Evolutionary conservation across 23 tunicate species (phyloP).

Genomic region (Diplosoma virens): DNA sequence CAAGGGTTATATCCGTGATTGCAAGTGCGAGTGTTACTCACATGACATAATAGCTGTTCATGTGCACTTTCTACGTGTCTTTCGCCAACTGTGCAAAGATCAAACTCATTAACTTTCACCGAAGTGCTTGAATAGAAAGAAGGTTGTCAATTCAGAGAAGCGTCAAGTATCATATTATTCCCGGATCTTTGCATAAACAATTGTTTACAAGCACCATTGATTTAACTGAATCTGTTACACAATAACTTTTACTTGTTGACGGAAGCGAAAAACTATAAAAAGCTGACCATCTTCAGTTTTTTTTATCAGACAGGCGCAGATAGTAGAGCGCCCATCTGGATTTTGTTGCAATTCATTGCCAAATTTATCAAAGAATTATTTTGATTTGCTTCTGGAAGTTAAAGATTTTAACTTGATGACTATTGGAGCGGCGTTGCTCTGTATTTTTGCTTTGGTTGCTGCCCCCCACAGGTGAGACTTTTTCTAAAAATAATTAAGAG

Average conservation of each 20-base stretch:
- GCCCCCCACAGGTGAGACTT: conserved; percentile 65
- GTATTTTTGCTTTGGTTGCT: conserved; percentile 79
- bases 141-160: not conserved
- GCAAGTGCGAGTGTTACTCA: not conserved
- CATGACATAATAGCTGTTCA: not conserved
- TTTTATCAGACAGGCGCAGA: conserved; percentile 22
- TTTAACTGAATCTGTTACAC: no score
- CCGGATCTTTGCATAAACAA: no score
- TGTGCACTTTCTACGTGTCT: not conserved
- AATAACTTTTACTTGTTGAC: no score
- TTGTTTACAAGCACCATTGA: no score
- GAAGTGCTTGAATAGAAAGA: not conserved
- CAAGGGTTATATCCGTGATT: not conserved
- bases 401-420: conserved; percentile 32
- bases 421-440: conserved; percentile 78
- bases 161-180: not conserved
- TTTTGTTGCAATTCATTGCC: not conserved
- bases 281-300: no score
- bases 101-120: not conserved
- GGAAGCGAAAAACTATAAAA: no score
- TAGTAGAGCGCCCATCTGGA: not conserved
- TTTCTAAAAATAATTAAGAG: not conserved
- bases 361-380: not conserved
- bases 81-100: not conserved
- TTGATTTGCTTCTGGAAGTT: not conserved